Evolutionary conservation across 1,140 invertebrate genomes (phyloP).

Genomic region (Mactra quadrangularis): DNA sequence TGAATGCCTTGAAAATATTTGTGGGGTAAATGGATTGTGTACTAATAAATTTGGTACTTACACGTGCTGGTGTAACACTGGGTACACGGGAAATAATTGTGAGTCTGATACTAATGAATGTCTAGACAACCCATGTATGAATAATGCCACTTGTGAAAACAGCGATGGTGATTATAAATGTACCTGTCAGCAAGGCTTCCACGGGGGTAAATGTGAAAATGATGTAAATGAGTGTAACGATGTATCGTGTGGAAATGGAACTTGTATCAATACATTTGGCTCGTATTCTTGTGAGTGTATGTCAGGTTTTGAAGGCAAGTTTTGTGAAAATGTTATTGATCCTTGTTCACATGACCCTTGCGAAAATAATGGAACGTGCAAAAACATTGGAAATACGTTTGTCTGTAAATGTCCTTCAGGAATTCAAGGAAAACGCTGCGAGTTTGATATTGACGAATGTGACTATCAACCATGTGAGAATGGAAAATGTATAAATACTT

Average conservation of each 20-base stretch:
- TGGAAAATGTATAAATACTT: constrained; percentile 85
- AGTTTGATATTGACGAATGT: neutral
- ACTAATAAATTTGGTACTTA: constrained; percentile 14
- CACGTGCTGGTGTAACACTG: constrained; percentile 83
- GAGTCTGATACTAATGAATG: constrained; percentile 7
- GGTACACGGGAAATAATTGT: neutral
- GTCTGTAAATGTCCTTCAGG: neutral
- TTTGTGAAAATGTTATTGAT: neutral
- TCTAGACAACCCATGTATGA: neutral
- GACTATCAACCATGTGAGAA: constrained; percentile 92
- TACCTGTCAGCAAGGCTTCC: constrained; percentile 75
- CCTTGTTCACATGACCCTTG: neutral
- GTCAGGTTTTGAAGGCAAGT: neutral
- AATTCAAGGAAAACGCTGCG: neutral
- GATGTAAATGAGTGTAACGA: constrained; percentile 12
- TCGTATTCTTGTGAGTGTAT: neutral
- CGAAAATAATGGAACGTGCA: constrained; percentile 5
- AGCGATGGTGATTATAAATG: constrained; percentile 27
- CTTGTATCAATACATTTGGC: constrained; percentile 55
- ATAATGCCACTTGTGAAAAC: neutral
- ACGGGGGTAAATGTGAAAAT: constrained; percentile 37
- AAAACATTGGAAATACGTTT: neutral
- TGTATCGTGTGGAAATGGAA: neutral
- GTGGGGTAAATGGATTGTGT: constrained; percentile 62
- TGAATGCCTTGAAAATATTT: constrained; percentile 65